Base-by-base conservation (phyloP, 2,113 vertebrate genomes). In the Prinia subflava region DNA sequence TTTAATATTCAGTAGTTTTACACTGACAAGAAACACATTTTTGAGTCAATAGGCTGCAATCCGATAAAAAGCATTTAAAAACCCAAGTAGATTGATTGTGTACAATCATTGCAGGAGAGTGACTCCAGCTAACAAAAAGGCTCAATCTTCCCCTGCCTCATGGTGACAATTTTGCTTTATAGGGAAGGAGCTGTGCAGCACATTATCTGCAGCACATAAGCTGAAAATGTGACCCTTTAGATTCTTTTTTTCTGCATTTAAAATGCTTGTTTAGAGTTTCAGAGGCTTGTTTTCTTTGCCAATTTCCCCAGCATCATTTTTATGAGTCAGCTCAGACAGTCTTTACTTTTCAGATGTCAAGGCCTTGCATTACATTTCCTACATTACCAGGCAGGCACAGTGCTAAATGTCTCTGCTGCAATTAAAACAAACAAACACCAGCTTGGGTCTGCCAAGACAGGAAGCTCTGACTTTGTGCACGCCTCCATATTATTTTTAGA, bases 371-470 rank as follows among this genome's bases (percentile, higher is more conserved):
- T 77, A n/a, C 2, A 27, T 83, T 94, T 83, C 81, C 85, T 73
- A 17, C 47, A 69, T 71, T 91, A 71, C 24, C 60, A 87, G 82
- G 79, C 87, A 96, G 73, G 47, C 87, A 87, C 9, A 33, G 69
- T 82, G 67, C 63, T 94, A 90, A 95, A 90, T 75, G 52, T 63
- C 83, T 91, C 35, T 71, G 52, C 76, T 90, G 90, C 83, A 94
- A 96, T 94, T 94, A 89, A 97, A 96, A 88, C 52, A 92, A 87
- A 95, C 46, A 95, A 94, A 92, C 74, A 93, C n/a, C 90, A 92
- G 53, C 88, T 89, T 65, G 62, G 73, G 83, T 55, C 52, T 94
- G 91, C 84, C 78, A 78, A 69, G 49, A 46, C 44, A 90, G 78
- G 55, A 53, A 81, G 56, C 55, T 93, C 75, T 86, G 90, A 59